phyloP scores from a whole-genome alignment of 2,888 invertebrate species.

The Nomada ruficornis region DNA sequence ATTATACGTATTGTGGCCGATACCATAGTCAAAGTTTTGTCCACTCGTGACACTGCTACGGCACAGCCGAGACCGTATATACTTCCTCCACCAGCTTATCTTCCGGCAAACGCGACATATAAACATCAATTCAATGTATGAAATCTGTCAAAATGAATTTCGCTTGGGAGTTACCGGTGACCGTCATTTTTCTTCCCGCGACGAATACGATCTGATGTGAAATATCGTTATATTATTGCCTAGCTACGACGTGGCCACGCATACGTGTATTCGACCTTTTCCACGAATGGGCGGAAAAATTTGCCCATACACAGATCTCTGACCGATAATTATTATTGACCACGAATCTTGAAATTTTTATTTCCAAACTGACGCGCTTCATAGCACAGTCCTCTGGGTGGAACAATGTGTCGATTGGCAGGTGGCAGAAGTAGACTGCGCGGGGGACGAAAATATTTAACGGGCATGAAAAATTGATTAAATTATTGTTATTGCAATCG shows the following conservation, averaged over 20 bases:
- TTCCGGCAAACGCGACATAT: conserved; percentile 80
- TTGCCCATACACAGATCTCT: too few relatives aligned
- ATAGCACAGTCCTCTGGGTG: too few relatives aligned
- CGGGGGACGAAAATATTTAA: conserved; percentile 2
- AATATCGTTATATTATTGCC: conserved; percentile 83
- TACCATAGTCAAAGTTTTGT: conserved; percentile 72
- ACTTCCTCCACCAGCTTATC: conserved; percentile 78
- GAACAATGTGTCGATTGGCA: too few relatives aligned
- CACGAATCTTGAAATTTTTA: neutral
- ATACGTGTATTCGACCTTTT: neutral
- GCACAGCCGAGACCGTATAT: conserved; percentile 48
- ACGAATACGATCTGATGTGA: conserved; percentile 82
- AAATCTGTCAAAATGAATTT: conserved; percentile 84
- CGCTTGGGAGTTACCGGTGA: conserved; percentile 74
- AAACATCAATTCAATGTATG: conserved; percentile 84
- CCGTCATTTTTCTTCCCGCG: conserved; percentile 81
- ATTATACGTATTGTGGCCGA: conserved; percentile 71
- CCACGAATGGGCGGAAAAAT: too few relatives aligned
- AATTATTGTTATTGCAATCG: conserved; percentile 13
- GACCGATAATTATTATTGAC: conserved; percentile 3
- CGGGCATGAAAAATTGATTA: conserved; percentile 25
- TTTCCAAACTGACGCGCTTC: too few relatives aligned
- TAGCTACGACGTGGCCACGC: conserved; percentile 29
- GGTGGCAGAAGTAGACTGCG: neutral
- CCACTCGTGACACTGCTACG: conserved; percentile 34